A percentile compares a stretch with the other conserved stretches of the same genome.
These are phyloP conservation scores for Medauroidea extradentata DNA, from an alignment of 1,140 invertebrate genomes.

Conservation along the genomic window DNA sequence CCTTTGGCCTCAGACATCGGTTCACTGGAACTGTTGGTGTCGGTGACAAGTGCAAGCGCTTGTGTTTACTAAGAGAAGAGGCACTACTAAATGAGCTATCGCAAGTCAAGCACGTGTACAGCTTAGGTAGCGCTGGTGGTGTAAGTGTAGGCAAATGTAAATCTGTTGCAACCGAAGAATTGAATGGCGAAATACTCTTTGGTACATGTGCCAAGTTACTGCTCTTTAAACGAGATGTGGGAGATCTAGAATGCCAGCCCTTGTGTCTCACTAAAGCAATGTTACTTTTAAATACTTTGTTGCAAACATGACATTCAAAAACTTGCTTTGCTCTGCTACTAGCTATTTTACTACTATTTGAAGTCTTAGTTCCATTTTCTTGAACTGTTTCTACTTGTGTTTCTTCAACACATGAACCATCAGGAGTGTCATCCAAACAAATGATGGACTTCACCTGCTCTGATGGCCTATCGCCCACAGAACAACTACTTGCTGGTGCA, in stretches of 20 bases:
- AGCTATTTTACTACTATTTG: not conserved
- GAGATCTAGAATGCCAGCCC: slow-evolving; percentile 8
- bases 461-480: too few species aligned
- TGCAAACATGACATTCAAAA: slow-evolving; percentile 3
- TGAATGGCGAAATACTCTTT: not conserved
- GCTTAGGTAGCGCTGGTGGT: slow-evolving; percentile 43
- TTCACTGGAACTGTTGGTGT: too few species aligned
- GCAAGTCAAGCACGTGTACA: slow-evolving; percentile 56
- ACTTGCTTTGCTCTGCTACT: not conserved
- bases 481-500: too few species aligned
- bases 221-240: not conserved
- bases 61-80: slow-evolving; percentile 52
- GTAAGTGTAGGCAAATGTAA: too few species aligned
- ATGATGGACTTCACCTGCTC: too few species aligned
- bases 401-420: too few species aligned
- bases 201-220: not conserved
- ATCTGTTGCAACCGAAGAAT: not conserved
- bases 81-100: slow-evolving; percentile 55
- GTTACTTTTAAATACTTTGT: slow-evolving; percentile 3
- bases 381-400: not conserved
- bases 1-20: too few species aligned
- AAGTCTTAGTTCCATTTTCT: not conserved
- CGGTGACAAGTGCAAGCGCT: slow-evolving; percentile 19
- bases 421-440: too few species aligned
- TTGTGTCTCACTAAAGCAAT: slow-evolving; percentile 7